Evolutionary conservation across 64 coral and sea anemone genomes (phyloP).

Genomic region (Cladopsammia gracilis): DNA sequence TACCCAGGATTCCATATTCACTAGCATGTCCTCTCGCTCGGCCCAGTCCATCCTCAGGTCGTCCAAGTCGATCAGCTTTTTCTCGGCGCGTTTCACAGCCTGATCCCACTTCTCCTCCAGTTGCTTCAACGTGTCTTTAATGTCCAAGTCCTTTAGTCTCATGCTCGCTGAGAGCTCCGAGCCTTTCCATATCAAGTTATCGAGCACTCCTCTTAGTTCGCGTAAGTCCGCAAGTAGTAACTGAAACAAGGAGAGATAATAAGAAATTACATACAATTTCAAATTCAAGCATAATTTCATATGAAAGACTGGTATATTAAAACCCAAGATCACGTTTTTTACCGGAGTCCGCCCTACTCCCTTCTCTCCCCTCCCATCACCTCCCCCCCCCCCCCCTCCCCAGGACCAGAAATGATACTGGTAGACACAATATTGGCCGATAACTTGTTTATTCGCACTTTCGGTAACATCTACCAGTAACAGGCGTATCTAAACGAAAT

Average conservation of each 20-base stretch:
- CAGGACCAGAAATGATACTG: no score
- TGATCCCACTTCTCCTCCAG: conserved; percentile 89
- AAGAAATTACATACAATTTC: neutral
- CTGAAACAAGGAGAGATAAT: conserved; percentile 27
- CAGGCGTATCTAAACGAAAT: no score
- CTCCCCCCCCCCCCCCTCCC: no score
- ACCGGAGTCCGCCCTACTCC: no score
- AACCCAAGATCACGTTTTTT: no score
- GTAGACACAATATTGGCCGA: no score
- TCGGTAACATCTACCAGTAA: no score
- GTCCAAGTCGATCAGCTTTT: conserved; percentile 79
- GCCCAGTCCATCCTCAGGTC: conserved; percentile 83
- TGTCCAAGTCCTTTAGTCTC: conserved; percentile 86
- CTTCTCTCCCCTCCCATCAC: no score
- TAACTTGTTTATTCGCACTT: no score
- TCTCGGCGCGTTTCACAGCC: conserved; percentile 75
- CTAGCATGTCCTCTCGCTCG: conserved; percentile 78
- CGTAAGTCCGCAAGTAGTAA: conserved; percentile 76
- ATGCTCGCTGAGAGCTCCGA: conserved; percentile 88
- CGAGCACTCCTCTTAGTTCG: conserved; percentile 76
- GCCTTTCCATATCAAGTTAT: conserved; percentile 97
- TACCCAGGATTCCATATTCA: conserved; percentile 88
- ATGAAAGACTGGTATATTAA: no score
- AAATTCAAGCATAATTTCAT: neutral
- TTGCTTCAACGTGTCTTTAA: conserved; percentile 89